Conservation (phyloP, 2,113 vertebrate species). For the Miniopterus natalensis region DNA sequence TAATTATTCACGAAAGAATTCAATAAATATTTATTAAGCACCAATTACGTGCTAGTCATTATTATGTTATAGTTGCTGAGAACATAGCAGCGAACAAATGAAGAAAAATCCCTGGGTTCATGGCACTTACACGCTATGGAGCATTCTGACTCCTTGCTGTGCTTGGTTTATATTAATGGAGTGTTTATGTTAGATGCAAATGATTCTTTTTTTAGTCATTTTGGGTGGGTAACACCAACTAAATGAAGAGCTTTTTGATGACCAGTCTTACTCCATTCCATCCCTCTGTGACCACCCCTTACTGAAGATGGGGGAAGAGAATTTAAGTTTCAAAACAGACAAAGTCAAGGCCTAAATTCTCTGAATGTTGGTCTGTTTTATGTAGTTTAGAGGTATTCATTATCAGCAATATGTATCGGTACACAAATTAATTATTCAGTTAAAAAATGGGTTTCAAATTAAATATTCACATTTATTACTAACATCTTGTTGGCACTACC, state of each 20-base stretch:
- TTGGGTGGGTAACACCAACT: not conserved
- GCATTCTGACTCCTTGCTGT: not conserved
- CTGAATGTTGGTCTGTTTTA: not conserved
- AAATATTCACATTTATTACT: not conserved
- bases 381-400: not conserved
- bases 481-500: not conserved
- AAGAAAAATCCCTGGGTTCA: not conserved
- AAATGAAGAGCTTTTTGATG: not conserved
- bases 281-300: not conserved
- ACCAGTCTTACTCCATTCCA: not conserved
- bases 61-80: not conserved
- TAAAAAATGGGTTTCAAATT: constrained; percentile 3
- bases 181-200: not conserved
- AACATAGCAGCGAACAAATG: not conserved
- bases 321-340: not conserved
- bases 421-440: constrained; percentile 40
- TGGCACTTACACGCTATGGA: not conserved
- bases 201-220: not conserved
- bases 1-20: not conserved
- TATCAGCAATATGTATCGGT: not conserved
- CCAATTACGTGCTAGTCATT: not conserved
- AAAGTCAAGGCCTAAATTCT: not conserved
- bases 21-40: not conserved
- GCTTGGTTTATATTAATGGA: not conserved
- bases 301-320: not conserved